Conservation (phyloP, 2,113 vertebrate genomes). For the Caloenas nicobarica region DNA sequence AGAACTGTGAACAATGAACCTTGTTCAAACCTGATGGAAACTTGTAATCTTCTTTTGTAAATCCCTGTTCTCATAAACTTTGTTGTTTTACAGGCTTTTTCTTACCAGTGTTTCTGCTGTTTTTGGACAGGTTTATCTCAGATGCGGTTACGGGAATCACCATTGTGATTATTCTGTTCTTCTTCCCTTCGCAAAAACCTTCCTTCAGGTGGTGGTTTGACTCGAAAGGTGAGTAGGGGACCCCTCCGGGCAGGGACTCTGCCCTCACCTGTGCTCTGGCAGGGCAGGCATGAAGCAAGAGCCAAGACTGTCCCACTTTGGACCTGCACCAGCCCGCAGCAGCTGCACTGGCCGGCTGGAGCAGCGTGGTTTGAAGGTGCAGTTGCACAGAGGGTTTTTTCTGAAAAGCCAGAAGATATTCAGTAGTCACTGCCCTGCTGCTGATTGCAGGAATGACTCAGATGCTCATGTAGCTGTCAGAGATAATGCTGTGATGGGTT, state of each 20-base stretch:
- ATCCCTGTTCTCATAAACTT: constrained; percentile 6
- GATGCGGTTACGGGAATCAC: constrained; percentile 91
- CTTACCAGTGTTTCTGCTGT: constrained; percentile 55
- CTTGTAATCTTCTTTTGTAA: constrained; percentile 65
- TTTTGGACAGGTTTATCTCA: constrained; percentile 86
- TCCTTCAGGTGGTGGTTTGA: constrained; percentile 94
- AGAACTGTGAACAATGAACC: not conserved
- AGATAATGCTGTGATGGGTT: not conserved
- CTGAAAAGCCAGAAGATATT: not conserved
- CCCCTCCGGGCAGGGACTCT: not conserved
- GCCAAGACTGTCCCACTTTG: not conserved
- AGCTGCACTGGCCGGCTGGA: not conserved
- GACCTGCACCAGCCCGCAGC: not conserved
- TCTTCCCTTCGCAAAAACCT: constrained; percentile 94
- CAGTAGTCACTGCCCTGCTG: not conserved
- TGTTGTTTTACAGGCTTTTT: not conserved
- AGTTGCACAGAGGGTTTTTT: not conserved
- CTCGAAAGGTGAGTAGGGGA: constrained; percentile 81
- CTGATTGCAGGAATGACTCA: not conserved
- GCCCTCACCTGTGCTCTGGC: not conserved
- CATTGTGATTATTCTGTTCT: constrained; percentile 89
- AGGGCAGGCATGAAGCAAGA: not conserved
- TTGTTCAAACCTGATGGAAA: constrained; percentile 22
- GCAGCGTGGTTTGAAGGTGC: not conserved
- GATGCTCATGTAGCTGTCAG: not conserved